Evolutionary conservation across 2,888 invertebrate genomes (phyloP), one percentile per base, ranked within the genome.

Genomic region (Phytoseiulus persimilis): DNA sequence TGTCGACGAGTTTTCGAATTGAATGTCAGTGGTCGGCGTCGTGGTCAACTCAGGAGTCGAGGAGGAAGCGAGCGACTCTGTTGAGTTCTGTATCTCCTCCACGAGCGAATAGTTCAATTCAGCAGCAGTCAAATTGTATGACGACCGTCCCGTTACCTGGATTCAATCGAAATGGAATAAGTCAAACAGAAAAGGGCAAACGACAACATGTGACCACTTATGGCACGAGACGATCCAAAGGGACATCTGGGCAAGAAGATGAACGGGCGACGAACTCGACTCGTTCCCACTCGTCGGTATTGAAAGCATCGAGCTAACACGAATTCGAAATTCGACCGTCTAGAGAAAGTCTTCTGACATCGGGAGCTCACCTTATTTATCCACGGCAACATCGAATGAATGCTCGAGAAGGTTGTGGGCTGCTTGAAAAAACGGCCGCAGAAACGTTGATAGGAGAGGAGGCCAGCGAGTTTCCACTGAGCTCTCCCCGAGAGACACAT

Each of bases 401-500:
- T 89, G 89, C 91, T 91, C 5, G 91, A 90, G 89, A 91, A 91
- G 1, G 91, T 90, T 11, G 91, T 90, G 83, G 91, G 91, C 65
- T 91, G 91, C 65, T 90, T 90, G 28, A 84, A 90, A 83, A 91
- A 91, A 0, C 90, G 90, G 33, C 90, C 90, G 90, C 91, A 91
- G 46, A 89, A 90, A 32, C 91, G 90, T 83, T 91, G 91, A 83
- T 91, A 91, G 0, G 91, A 90, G 31, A 91, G 89, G 83, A 91
- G 90, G 31, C 91, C 91, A 18, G 91, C 91, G 11, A 91, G 89
- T 90, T 91, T 91, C 91, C 91, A 91, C 18, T 91, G 90, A 11
- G 91, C 90, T 65, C 89, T 83, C 3, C 90, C 91, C 23, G 90
- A 90, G 28, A 94, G 93, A 91, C 95, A 95, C 94, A 95, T 94